A percentile compares a stretch with the other conserved stretches of the same genome.
phyloP scores from a whole-genome alignment of 2,888 invertebrate genomes.

The Lacanobia wlatinum region DNA sequence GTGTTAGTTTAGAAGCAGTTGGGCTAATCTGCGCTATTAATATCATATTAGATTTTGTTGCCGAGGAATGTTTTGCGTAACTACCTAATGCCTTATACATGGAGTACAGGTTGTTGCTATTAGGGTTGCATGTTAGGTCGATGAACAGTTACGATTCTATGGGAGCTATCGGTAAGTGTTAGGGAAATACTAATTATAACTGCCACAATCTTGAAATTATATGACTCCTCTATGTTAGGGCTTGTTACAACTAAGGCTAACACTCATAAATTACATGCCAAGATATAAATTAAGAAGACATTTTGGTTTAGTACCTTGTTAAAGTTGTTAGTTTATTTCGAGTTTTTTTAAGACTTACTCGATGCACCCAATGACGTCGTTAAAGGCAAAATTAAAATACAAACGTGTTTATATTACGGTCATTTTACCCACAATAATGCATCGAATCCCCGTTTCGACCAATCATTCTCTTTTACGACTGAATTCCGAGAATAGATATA shows the following conservation, averaged over 20 bases:
- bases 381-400: constrained; percentile 61
- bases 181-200: neutral
- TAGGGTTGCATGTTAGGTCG: neutral
- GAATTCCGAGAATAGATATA: constrained; percentile 59
- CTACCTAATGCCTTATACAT: constrained; percentile 40
- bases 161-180: too few species aligned
- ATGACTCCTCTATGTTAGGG: neutral
- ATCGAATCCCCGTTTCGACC: constrained; percentile 49
- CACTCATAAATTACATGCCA: constrained; percentile 5
- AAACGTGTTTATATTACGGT: constrained; percentile 55
- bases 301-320: constrained; percentile 26
- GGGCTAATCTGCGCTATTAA: constrained; percentile 59
- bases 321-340: constrained; percentile 52
- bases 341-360: constrained; percentile 49
- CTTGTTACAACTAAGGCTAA: neutral
- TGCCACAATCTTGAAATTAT: neutral
- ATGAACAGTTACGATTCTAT: neutral
- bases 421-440: constrained; percentile 54
- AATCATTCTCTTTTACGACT: constrained; percentile 60
- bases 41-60: constrained; percentile 62
- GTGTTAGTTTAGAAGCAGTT: constrained; percentile 58
- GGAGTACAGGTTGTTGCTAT: constrained; percentile 12
- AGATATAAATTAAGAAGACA: constrained; percentile 33
- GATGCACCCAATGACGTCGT: constrained; percentile 55
- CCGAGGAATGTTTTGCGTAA: constrained; percentile 57